These are phyloP conservation scores for Sciaenops ocellatus DNA, from an alignment of 2,797 vertebrate genomes.

Conservation along the genomic window DNA sequence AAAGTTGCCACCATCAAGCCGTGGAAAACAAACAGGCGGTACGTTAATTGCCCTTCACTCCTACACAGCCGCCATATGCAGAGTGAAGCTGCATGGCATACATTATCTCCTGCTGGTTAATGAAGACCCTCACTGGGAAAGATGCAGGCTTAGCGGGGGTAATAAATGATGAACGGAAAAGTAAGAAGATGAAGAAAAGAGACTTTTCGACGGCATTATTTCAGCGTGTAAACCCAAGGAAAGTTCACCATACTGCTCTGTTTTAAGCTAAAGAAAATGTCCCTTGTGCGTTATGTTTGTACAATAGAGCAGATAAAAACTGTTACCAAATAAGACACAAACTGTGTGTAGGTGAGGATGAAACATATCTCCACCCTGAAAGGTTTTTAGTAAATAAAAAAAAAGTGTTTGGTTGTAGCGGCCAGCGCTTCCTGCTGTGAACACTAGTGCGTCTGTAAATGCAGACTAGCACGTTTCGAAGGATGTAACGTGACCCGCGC, in stretches of 20 bases:
- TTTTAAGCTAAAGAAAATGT: constrained; percentile 22
- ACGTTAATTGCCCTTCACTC: constrained; percentile 42
- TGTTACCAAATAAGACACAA: constrained; percentile 40
- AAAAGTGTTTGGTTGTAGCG: constrained; percentile 39
- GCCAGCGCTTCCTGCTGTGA: constrained; percentile 54
- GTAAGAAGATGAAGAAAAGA: constrained; percentile 21
- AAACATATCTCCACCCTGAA: neutral
- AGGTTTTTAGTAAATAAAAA: neutral
- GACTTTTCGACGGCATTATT: constrained; percentile 17
- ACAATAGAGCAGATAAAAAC: neutral
- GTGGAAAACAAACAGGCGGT: constrained; percentile 43
- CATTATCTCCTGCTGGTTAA: constrained; percentile 51
- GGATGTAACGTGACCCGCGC: constrained; percentile 35
- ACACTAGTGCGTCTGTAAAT: constrained; percentile 16
- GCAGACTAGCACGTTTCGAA: constrained; percentile 30
- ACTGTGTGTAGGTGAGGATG: constrained; percentile 5
- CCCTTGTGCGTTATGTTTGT: constrained; percentile 6
- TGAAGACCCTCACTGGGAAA: constrained; percentile 50
- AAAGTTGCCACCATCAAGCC: constrained; percentile 3
- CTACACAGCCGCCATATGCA: constrained; percentile 36
- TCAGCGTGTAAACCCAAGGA: neutral
- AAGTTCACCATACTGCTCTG: neutral
- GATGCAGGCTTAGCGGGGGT: neutral
- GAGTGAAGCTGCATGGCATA: constrained; percentile 37
- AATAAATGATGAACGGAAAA: neutral